Conservation (phyloP, 2,888 invertebrate species). For the Balanococcus diminutus region DNA sequence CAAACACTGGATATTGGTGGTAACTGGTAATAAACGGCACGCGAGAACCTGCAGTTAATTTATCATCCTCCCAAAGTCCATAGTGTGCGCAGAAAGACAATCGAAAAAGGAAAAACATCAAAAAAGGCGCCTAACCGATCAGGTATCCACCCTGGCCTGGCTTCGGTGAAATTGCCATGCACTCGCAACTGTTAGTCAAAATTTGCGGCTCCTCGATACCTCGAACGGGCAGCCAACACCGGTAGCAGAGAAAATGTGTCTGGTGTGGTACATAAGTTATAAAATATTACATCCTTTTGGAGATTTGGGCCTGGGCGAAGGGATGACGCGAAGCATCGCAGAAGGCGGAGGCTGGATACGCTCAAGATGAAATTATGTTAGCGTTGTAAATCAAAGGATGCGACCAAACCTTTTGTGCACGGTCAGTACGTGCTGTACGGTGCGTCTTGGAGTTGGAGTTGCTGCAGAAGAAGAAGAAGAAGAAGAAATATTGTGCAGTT, state of each 20-base stretch:
- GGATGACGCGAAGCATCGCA: not conserved
- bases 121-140: constrained; percentile 5
- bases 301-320: too few relatives aligned
- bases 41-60: not conserved
- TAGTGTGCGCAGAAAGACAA: not conserved
- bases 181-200: not conserved
- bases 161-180: not conserved
- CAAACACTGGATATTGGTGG: not conserved
- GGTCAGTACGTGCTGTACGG: not conserved
- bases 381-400: not conserved
- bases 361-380: not conserved
- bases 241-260: not conserved
- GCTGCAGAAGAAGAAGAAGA: too few relatives aligned
- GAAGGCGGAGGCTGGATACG: not conserved
- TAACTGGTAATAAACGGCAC: not conserved
- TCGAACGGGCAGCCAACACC: not conserved
- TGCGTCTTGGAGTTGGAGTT: not conserved
- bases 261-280: not conserved
- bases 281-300: not conserved
- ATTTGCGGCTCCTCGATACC: not conserved
- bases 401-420: not conserved
- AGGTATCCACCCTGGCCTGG: not conserved
- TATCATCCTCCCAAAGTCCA: not conserved
- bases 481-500: not conserved
- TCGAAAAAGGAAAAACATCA: constrained; percentile 6